Conservation (phyloP, 2,888 invertebrate genomes). For the Himalopsyche anomala region DNA sequence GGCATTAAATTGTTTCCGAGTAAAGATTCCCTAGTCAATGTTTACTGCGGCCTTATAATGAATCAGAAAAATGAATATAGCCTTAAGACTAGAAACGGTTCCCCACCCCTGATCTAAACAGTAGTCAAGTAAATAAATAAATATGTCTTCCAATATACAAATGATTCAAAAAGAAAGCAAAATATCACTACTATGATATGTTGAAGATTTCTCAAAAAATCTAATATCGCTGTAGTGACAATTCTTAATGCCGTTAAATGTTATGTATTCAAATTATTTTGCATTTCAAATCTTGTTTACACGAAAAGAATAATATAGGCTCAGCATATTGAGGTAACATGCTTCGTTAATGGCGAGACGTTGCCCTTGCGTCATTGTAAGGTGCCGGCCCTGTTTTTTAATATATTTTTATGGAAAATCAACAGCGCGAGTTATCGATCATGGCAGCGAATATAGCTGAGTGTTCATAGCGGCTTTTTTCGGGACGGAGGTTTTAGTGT, state of each 20-base stretch:
- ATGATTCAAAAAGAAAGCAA: too few species aligned
- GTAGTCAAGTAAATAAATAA: too few species aligned
- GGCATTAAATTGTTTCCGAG: too few species aligned
- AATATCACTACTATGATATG: too few species aligned
- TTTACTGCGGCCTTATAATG: too few species aligned
- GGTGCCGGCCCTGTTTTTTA: slow-evolving; percentile 52
- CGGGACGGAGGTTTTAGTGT: background rate
- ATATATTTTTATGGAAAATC: slow-evolving; percentile 60
- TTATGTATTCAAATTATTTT: slow-evolving; percentile 22
- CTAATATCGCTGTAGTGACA: background rate
- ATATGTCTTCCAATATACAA: too few species aligned
- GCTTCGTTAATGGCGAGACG: slow-evolving; percentile 45
- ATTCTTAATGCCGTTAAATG: slow-evolving; percentile 18
- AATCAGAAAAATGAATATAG: too few species aligned
- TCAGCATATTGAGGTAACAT: slow-evolving; percentile 33
- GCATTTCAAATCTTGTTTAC: slow-evolving; percentile 27
- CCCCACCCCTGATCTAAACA: too few species aligned
- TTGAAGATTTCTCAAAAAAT: background rate
- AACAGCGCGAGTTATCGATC: slow-evolving; percentile 51
- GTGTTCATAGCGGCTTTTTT: background rate
- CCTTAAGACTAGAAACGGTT: too few species aligned
- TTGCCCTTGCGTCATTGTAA: slow-evolving; percentile 44
- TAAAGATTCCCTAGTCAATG: too few species aligned
- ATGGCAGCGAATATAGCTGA: background rate
- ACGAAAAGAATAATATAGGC: slow-evolving; percentile 27